A percentile compares a stretch with the other conserved stretches of the same genome.
Conservation (phyloP, 2,797 vertebrate species). For the Spea hammondii region DNA sequence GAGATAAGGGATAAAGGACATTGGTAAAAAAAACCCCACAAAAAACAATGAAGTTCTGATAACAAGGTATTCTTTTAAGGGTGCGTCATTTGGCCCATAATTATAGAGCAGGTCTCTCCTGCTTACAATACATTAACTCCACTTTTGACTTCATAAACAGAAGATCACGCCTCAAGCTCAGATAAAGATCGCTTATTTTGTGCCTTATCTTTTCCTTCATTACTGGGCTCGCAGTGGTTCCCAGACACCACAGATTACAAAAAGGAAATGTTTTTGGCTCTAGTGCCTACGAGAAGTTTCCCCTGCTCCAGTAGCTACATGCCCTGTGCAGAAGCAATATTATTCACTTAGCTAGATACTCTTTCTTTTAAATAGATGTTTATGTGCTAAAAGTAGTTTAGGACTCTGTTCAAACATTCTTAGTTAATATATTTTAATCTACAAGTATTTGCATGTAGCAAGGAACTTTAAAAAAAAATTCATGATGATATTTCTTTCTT, state of each 20-base stretch:
- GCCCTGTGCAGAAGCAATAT: background rate
- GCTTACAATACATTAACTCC: background rate
- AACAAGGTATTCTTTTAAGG: background rate
- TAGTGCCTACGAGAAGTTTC: slow-evolving; percentile 20
- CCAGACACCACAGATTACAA: slow-evolving; percentile 32
- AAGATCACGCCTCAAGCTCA: slow-evolving; percentile 4
- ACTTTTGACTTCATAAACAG: slow-evolving; percentile 20
- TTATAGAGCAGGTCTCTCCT: background rate
- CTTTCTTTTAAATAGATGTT: no score
- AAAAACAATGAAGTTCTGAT: background rate
- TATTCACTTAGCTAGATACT: no score
- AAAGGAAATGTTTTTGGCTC: slow-evolving; percentile 42
- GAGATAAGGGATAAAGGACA: background rate
- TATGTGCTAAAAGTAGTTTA: no score
- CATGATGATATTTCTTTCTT: no score
- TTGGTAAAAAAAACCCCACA: background rate
- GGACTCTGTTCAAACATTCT: no score
- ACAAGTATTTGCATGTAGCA: no score
- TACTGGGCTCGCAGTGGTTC: slow-evolving; percentile 15
- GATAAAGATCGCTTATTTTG: slow-evolving; percentile 17
- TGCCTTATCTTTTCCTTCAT: slow-evolving; percentile 42
- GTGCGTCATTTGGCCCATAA: background rate
- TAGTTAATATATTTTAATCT: no score
- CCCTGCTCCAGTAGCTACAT: slow-evolving; percentile 3
- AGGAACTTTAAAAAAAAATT: no score